phyloP scores from a whole-genome alignment of 2,888 invertebrate genomes.

The Ceramica pisi region DNA sequence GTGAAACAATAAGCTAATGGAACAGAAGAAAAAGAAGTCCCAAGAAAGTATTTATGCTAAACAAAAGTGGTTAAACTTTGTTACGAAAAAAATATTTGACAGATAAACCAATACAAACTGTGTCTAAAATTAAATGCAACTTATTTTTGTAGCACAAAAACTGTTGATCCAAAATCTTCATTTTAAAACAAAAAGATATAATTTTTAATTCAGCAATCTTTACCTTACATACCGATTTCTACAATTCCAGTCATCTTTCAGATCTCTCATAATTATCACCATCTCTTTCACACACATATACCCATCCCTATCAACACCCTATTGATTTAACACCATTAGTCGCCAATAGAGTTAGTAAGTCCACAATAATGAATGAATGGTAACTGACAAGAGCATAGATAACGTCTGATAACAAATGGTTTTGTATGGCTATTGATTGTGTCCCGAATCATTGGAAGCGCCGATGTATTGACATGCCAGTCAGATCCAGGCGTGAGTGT shows the following conservation, averaged over 20 bases:
- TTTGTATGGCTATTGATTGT: constrained; percentile 47
- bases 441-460: constrained; percentile 38
- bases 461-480: constrained; percentile 31
- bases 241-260: constrained; percentile 2
- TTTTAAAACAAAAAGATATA: too few species aligned
- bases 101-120: background rate
- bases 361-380: constrained; percentile 42
- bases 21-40: too few species aligned
- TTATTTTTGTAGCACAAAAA: too few species aligned
- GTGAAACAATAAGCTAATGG: too few species aligned
- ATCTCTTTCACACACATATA: background rate
- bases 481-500: constrained; percentile 15
- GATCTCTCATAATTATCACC: background rate
- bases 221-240: background rate
- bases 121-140: background rate
- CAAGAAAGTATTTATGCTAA: too few species aligned
- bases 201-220: too few species aligned
- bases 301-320: constrained; percentile 17
- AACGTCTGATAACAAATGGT: constrained; percentile 46
- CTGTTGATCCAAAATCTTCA: too few species aligned
- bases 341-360: constrained; percentile 24
- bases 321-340: constrained; percentile 52
- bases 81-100: too few species aligned
- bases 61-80: too few species aligned
- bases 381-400: constrained; percentile 55